Conservation (phyloP, 1,140 invertebrate species). For the Drosophila equinoxialis region DNA sequence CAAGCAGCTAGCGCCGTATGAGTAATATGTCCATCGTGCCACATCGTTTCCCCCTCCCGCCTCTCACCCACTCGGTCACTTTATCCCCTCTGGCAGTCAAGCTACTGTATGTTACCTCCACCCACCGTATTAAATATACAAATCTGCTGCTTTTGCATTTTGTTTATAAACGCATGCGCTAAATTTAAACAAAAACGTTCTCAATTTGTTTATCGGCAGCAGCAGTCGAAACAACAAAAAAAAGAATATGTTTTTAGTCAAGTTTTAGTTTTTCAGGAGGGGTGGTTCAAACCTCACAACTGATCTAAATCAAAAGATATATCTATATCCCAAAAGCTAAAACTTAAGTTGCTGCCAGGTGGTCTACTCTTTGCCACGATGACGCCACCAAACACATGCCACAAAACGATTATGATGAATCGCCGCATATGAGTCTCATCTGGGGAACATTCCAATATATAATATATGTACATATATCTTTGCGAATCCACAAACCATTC, state of each 20-base stretch:
- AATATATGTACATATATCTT: not conserved
- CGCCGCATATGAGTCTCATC: slow-evolving; percentile 5
- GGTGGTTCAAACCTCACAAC: not conserved
- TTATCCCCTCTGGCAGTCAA: slow-evolving; percentile 2
- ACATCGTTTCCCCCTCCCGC: not conserved
- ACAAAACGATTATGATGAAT: not conserved
- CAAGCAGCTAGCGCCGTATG: slow-evolving; percentile 41
- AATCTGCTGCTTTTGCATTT: slow-evolving; percentile 27
- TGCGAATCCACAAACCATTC: not conserved
- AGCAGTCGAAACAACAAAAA: not conserved
- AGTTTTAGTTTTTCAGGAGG: not conserved
- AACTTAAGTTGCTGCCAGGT: not conserved
- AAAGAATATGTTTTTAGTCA: slow-evolving; percentile 20
- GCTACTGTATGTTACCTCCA: not conserved
- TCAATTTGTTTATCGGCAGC: slow-evolving; percentile 43
- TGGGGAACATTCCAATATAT: slow-evolving; percentile 1
- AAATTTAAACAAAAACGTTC: slow-evolving; percentile 67
- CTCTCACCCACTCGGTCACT: not conserved
- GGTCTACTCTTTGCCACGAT: slow-evolving; percentile 4
- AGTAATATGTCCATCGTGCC: slow-evolving; percentile 35
- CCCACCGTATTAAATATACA: slow-evolving; percentile 22
- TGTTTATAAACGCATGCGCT: slow-evolving; percentile 73
- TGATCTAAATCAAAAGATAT: not conserved
- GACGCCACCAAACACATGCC: slow-evolving; percentile 18
- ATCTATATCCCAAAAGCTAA: not conserved